phyloP scores from a whole-genome alignment of 1,140 invertebrate genomes.

The Berghia stephanieae region DNA sequence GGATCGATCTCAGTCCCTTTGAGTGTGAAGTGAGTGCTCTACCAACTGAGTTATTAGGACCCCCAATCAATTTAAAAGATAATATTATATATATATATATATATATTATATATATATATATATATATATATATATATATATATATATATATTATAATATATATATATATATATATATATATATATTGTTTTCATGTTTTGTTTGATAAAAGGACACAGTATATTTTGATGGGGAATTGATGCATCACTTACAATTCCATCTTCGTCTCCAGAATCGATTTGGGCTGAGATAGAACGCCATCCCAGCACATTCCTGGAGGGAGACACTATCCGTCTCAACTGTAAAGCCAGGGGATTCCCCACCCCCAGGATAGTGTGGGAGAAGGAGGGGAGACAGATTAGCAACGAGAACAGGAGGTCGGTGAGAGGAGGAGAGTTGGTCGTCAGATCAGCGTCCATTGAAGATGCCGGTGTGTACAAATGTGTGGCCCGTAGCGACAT shows the following conservation, averaged over 20 bases:
- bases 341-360: constrained; percentile 47
- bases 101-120: background rate
- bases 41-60: too few relatives aligned
- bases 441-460: constrained; percentile 39
- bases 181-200: constrained; percentile 8
- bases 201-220: too few relatives aligned
- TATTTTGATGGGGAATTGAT: too few relatives aligned
- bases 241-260: background rate
- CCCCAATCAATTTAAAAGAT: too few relatives aligned
- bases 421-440: constrained; percentile 41
- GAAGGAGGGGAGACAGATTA: constrained; percentile 37
- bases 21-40: too few relatives aligned
- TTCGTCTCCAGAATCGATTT: constrained; percentile 37
- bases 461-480: constrained; percentile 49
- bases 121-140: background rate
- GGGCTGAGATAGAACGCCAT: constrained; percentile 37
- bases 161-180: background rate
- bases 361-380: constrained; percentile 45
- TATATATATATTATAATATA: background rate
- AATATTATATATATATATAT: background rate
- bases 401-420: constrained; percentile 30
- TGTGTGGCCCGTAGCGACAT: constrained; percentile 40
- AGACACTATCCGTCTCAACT: constrained; percentile 42
- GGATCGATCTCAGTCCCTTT: too few relatives aligned
- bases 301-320: constrained; percentile 43